These are phyloP conservation scores for Auanema freiburgensis DNA, from an alignment of 2,888 invertebrate species.

Conservation along the genomic window DNA sequence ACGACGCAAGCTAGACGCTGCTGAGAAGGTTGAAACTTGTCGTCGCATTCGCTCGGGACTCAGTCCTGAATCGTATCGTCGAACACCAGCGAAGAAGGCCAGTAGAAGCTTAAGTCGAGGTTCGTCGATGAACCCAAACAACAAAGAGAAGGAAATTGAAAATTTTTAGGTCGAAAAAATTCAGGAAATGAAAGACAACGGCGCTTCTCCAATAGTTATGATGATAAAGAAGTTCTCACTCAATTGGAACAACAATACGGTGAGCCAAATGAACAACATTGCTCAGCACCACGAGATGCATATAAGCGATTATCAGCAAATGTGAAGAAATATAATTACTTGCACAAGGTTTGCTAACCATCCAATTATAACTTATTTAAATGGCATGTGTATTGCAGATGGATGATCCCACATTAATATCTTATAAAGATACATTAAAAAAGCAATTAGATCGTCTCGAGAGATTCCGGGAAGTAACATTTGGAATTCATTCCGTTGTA, in stretches of 20 bases:
- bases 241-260: slow-evolving; percentile 43
- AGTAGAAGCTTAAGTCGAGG: slow-evolving; percentile 47
- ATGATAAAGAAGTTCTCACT: slow-evolving; percentile 54
- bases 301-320: slow-evolving; percentile 55
- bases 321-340: slow-evolving; percentile 55
- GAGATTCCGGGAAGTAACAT: slow-evolving; percentile 56
- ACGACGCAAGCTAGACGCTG: slow-evolving; percentile 59
- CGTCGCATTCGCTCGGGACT: slow-evolving; percentile 42
- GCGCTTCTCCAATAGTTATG: slow-evolving; percentile 50
- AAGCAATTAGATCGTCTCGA: slow-evolving; percentile 57
- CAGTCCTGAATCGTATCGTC: slow-evolving; percentile 43
- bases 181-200: slow-evolving; percentile 37
- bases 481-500: slow-evolving; percentile 60
- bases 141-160: background rate
- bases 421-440: slow-evolving; percentile 57
- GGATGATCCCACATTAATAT: slow-evolving; percentile 57
- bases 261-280: slow-evolving; percentile 23
- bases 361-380: background rate
- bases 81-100: slow-evolving; percentile 33
- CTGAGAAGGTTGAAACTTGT: slow-evolving; percentile 53
- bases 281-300: slow-evolving; percentile 25
- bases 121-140: slow-evolving; percentile 11
- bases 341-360: slow-evolving; percentile 54
- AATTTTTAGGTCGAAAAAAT: slow-evolving; percentile 27
- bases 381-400: slow-evolving; percentile 39